Evolutionary conservation across 2,113 vertebrate species (phyloP), one percentile per base, ranked within the genome.

Genomic region (Hippocampus guttulatus): DNA sequence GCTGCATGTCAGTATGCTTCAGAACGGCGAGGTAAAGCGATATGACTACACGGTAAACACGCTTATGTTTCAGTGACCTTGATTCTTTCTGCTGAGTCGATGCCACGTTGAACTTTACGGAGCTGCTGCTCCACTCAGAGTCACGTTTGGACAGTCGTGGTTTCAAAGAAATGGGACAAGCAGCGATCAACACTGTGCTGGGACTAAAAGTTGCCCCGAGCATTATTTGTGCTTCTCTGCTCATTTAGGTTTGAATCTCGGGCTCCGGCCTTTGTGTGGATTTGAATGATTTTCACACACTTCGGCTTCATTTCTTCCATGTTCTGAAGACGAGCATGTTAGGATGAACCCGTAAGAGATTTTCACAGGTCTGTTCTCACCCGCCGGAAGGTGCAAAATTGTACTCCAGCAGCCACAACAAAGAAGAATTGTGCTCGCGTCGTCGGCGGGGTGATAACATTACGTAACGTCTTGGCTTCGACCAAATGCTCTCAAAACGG

Each of bases 1-100:
- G 86, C 82, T 88, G 89, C 68, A 85, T 20, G 23, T 69, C 11
- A 47, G 65, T 67, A 62, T 64, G 81, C 68, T 79, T 74, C 74
- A 71, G 79, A 69, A 54, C 70, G 77, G 75, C 72, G 70, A 70
- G 68, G 68, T 40, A 3, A 64, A 61, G 67, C 64, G 54, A 73
- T 20, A 69, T 27, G 61, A 76, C 21, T 71, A 72, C 38, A 70
- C 60, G 30, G 74, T 63, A 73, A 69, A 75, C 14, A 21, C 55
- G 43, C 0, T 21, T 45, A 45, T 58, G 33, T 38, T 27, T 51
- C 45, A 43, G 40, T 67, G 60, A 69, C 33, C 63, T 55, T 64
- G 41, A 73, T 54, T 71, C 66, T 11, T 45, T 43, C 41, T 10
- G 8, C 33, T 23, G n/a, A 61, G 20, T 8, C 2, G 21, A 23